Percentiles rank a stretch among this genome's conserved stretches.
These are phyloP conservation scores for Chelonia mydas DNA, from an alignment of 2,797 vertebrate genomes.

Conservation along the genomic window DNA sequence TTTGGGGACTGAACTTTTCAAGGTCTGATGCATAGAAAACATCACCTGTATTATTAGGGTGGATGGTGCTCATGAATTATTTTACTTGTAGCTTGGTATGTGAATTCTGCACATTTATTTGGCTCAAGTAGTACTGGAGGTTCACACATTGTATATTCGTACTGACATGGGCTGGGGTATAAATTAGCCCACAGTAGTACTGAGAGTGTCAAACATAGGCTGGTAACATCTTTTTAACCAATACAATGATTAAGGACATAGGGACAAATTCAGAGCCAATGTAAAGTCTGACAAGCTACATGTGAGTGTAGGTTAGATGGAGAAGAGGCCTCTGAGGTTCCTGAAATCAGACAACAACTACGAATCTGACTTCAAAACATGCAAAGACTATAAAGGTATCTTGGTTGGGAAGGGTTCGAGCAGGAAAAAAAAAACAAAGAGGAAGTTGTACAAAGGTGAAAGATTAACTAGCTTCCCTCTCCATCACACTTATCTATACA, in stretches of 20 bases:
- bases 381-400: not conserved
- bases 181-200: not conserved
- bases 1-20: not conserved
- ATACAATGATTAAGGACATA: not conserved
- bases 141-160: not conserved
- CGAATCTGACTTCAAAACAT: not conserved
- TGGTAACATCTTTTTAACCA: not conserved
- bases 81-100: not conserved
- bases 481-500: no score
- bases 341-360: not conserved
- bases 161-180: not conserved
- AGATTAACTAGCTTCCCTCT: fast-evolving
- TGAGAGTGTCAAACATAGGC: not conserved
- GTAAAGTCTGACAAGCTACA: not conserved
- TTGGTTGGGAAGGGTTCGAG: not conserved
- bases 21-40: not conserved
- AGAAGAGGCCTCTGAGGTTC: not conserved
- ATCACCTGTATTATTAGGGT: not conserved
- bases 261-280: not conserved
- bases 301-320: not conserved
- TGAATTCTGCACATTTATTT: not conserved
- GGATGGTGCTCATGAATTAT: not conserved
- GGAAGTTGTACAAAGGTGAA: not conserved
- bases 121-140: not conserved
- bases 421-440: not conserved